These are phyloP conservation scores for Acronicta psi DNA, from an alignment of 2,888 invertebrate species.

Conservation along the genomic window DNA sequence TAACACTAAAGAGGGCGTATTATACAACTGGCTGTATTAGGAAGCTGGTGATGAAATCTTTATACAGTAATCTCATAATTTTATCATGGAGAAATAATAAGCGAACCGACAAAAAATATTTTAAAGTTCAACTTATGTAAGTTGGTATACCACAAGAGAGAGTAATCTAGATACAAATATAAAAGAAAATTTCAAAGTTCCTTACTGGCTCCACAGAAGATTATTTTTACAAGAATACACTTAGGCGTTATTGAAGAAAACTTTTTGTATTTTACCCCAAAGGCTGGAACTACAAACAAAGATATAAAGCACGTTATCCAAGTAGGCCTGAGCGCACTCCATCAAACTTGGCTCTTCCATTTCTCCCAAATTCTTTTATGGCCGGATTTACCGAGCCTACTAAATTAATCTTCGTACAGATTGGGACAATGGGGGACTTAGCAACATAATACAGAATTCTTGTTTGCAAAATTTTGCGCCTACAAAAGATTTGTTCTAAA, in stretches of 20 bases:
- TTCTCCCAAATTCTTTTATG: constrained; percentile 53
- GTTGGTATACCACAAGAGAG: constrained; percentile 37
- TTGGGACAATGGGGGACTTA: constrained; percentile 82
- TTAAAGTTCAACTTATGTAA: background rate
- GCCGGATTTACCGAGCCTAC: constrained; percentile 73
- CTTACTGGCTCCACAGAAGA: constrained; percentile 34
- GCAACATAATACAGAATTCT: constrained; percentile 77
- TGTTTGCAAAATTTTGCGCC: constrained; percentile 69
- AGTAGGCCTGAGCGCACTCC: constrained; percentile 38
- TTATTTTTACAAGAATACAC: constrained; percentile 40
- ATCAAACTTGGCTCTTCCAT: constrained; percentile 59
- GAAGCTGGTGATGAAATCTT: too few relatives aligned
- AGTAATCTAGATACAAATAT: constrained; percentile 27
- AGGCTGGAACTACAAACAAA: constrained; percentile 47
- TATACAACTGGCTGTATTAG: too few relatives aligned
- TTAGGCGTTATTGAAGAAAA: constrained; percentile 43
- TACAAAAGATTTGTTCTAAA: constrained; percentile 69
- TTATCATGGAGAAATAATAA: background rate
- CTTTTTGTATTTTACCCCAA: constrained; percentile 45
- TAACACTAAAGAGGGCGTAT: too few relatives aligned
- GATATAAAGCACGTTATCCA: constrained; percentile 48
- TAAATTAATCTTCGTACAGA: constrained; percentile 84
- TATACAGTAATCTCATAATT: too few relatives aligned
- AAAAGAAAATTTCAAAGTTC: constrained; percentile 38
- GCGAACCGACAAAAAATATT: background rate